Evolutionary conservation across 2,888 invertebrate species (phyloP).

Genomic region (Pandemis cinnamomeana): DNA sequence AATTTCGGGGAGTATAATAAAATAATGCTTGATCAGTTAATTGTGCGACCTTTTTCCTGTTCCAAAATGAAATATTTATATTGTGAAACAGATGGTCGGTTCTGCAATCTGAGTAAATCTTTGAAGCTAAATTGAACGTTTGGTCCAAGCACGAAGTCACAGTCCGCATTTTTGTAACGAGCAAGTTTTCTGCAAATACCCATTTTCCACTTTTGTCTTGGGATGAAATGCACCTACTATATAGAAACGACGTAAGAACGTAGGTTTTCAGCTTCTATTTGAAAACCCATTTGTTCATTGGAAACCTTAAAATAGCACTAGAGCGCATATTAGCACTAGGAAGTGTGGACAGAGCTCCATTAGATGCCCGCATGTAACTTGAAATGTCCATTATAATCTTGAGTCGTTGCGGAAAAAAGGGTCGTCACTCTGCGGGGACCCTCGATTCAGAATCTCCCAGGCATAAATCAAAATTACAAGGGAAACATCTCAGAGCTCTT

Average conservation of each 20-base stretch:
- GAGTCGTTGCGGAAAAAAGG: conserved; percentile 60
- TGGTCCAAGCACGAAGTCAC: not conserved
- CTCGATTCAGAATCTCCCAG: conserved; percentile 56
- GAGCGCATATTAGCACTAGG: conserved; percentile 9
- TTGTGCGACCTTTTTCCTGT: not conserved
- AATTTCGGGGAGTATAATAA: not conserved
- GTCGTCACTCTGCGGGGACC: conserved; percentile 56
- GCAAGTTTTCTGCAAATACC: not conserved
- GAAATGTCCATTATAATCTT: conserved; percentile 56
- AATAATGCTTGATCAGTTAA: conserved; percentile 1
- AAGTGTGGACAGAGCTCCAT: conserved; percentile 50
- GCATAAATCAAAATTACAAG: conserved; percentile 76
- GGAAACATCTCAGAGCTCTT: conserved; percentile 64
- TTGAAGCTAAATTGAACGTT: not conserved
- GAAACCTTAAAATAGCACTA: not conserved
- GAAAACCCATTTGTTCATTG: conserved; percentile 1
- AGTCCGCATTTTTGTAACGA: not conserved
- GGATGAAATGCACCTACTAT: not conserved
- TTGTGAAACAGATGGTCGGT: not conserved
- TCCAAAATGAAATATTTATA: not conserved
- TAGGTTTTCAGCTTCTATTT: not conserved
- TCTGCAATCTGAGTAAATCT: not conserved
- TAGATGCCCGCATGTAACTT: conserved; percentile 50
- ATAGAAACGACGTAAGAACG: not conserved
- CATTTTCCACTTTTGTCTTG: not conserved